Evolutionary conservation across 1,140 invertebrate species (phyloP).

Genomic region (Habropoda laboriosa): DNA sequence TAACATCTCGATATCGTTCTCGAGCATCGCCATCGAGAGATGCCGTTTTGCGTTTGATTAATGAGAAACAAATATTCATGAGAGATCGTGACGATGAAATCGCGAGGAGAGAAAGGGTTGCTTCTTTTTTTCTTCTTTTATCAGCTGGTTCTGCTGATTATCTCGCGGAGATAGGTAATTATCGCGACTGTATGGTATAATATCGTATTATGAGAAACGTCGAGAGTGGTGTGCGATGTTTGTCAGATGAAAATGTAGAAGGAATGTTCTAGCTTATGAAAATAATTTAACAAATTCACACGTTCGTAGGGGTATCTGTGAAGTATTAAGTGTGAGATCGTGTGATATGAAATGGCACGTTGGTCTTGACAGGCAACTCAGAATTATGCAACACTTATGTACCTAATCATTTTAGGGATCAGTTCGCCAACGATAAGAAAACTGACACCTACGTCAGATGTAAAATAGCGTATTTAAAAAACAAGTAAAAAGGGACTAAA

Average conservation of each 20-base stretch:
- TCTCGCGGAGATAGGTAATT: not conserved
- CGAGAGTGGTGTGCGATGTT: not conserved
- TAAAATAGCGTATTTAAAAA: too few relatives aligned
- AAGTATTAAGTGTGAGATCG: too few relatives aligned
- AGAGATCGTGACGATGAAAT: slow-evolving; percentile 5
- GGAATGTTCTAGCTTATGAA: not conserved
- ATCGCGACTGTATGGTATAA: not conserved
- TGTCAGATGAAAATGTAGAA: not conserved
- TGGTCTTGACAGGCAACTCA: too few relatives aligned
- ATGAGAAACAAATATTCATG: not conserved
- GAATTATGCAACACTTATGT: too few relatives aligned
- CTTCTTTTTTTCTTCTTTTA: not conserved
- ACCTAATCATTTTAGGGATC: too few relatives aligned
- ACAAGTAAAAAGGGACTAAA: too few relatives aligned
- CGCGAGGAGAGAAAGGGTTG: not conserved
- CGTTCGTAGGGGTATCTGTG: not conserved
- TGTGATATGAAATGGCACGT: too few relatives aligned
- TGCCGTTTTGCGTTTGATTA: not conserved
- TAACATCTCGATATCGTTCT: not conserved
- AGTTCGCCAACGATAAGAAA: too few relatives aligned
- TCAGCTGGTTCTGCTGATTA: not conserved
- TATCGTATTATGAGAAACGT: not conserved
- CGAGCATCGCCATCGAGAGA: not conserved
- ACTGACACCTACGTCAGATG: too few relatives aligned
- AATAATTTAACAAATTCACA: not conserved